Evolutionary conservation across 64 coral and sea anemone species (phyloP).

Genomic region (Dendronephthya gigantea): DNA sequence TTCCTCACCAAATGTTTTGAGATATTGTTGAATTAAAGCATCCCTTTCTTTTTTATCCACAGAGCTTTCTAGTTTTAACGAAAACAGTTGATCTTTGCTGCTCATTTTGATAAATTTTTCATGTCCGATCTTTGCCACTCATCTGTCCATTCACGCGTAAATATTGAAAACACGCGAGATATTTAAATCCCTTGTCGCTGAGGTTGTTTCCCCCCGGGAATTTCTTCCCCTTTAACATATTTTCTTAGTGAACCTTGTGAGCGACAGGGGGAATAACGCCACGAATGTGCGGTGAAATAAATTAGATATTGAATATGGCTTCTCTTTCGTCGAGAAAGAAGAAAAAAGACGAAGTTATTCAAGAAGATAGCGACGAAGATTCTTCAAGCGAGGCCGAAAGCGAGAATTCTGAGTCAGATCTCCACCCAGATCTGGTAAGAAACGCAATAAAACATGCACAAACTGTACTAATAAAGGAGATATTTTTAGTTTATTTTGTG

Average conservation of each 20-base stretch:
- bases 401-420: constrained; percentile 1
- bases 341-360: constrained; percentile 4
- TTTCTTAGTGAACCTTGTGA: no score
- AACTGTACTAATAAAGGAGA: background rate
- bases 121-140: background rate
- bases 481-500: background rate
- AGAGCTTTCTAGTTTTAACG: constrained; percentile 1
- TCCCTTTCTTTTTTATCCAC: background rate
- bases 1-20: background rate
- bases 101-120: background rate
- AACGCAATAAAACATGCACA: background rate
- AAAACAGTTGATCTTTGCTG: background rate
- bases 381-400: background rate
- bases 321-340: background rate
- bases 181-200: no score
- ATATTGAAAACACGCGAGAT: background rate
- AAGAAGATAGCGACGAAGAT: background rate
- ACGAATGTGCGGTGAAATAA: background rate
- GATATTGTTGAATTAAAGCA: background rate
- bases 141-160: background rate
- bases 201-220: no score
- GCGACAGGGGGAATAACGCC: no score
- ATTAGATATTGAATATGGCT: background rate
- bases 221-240: no score
- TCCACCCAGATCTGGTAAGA: background rate